These are phyloP conservation scores for Brachystomella parvula DNA, from an alignment of 1,140 invertebrate species.

Conservation along the genomic window DNA sequence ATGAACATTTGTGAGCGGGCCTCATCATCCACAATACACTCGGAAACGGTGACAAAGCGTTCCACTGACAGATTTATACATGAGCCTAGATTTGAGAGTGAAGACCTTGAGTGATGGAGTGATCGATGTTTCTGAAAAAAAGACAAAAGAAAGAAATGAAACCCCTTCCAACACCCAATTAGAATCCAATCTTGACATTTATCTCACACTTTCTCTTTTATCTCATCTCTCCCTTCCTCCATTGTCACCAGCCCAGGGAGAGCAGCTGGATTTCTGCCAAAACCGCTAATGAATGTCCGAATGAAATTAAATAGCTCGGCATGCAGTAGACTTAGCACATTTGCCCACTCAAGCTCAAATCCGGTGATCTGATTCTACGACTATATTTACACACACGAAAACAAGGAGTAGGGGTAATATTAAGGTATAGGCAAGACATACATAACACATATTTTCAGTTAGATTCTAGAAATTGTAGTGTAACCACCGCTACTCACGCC, in stretches of 20 bases:
- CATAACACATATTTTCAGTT: no score
- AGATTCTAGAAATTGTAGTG: no score
- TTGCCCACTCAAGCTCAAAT: no score
- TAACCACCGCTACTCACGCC: no score
- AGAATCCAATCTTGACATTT: background rate
- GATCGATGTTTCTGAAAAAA: slow-evolving; percentile 6
- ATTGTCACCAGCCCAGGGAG: no score
- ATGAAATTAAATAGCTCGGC: slow-evolving; percentile 5
- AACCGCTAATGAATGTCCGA: background rate
- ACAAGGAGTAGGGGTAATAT: no score
- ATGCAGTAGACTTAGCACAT: no score
- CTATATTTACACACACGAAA: no score
- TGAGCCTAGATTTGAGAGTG: slow-evolving; percentile 66
- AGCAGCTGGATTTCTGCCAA: background rate
- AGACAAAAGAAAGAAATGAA: background rate
- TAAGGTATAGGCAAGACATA: no score
- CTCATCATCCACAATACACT: slow-evolving; percentile 93
- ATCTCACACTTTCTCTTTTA: background rate
- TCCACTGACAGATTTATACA: slow-evolving; percentile 93
- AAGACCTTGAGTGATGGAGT: slow-evolving; percentile 54
- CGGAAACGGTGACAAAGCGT: slow-evolving; percentile 92
- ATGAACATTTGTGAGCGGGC: slow-evolving; percentile 96
- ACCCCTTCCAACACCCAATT: slow-evolving; percentile 39
- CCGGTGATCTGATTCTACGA: no score
- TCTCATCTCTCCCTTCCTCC: background rate